A percentile compares a stretch with the other conserved stretches of the same genome.
phyloP scores from a whole-genome alignment of 1,140 invertebrate genomes.

The Procambarus virginalis region DNA sequence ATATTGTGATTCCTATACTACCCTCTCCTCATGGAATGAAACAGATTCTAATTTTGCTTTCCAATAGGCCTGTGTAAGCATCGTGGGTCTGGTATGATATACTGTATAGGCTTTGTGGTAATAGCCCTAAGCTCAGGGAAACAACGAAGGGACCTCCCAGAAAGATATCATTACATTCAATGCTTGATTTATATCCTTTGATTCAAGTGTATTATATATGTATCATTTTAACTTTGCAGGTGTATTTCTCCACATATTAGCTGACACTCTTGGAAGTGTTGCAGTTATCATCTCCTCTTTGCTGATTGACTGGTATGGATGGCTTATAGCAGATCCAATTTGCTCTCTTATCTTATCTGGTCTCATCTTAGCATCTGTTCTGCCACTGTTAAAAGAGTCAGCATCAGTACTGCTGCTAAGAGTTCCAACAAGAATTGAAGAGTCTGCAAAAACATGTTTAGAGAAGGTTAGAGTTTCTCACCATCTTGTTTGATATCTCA shows the following conservation, averaged over 20 bases:
- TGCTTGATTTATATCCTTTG: no score
- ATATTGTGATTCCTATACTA: no score
- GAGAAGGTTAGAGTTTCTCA: conserved; percentile 29
- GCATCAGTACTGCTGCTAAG: conserved; percentile 75
- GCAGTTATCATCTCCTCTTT: conserved; percentile 80
- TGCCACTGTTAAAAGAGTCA: conserved; percentile 78
- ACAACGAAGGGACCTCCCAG: no score
- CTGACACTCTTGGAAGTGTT: conserved; percentile 80
- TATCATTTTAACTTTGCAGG: conserved; percentile 74
- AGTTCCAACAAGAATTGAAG: conserved; percentile 39
- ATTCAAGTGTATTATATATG: no score
- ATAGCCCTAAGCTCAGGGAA: no score
- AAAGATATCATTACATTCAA: no score
- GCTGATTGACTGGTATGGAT: conserved; percentile 79
- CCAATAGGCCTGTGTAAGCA: no score
- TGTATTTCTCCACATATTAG: conserved; percentile 80
- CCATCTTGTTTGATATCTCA: neutral
- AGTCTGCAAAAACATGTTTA: conserved; percentile 20
- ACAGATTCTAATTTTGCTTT: no score
- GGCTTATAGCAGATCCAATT: conserved; percentile 80
- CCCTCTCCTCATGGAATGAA: no score
- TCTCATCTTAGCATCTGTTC: conserved; percentile 78
- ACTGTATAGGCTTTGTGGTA: no score
- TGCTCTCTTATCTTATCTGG: conserved; percentile 80
- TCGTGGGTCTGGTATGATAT: no score